phyloP scores from a whole-genome alignment of 1,140 invertebrate genomes.

The Atta colombica region DNA sequence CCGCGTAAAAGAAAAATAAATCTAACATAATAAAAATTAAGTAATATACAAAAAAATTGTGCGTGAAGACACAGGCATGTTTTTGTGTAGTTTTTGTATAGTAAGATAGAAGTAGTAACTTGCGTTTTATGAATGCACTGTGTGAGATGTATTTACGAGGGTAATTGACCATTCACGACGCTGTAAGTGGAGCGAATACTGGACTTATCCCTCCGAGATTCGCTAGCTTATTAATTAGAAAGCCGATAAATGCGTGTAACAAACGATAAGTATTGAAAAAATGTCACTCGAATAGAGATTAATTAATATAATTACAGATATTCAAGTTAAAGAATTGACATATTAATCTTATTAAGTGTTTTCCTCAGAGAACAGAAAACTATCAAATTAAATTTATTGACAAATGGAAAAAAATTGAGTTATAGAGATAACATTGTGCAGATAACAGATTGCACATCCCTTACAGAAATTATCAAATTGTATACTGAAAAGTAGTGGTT shows the following conservation, averaged over 20 bases:
- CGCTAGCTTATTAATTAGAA: constrained; percentile 68
- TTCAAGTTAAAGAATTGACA: neutral
- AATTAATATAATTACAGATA: neutral
- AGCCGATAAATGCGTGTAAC: constrained; percentile 56
- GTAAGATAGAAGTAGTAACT: neutral
- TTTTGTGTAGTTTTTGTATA: too few relatives aligned
- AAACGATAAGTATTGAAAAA: neutral
- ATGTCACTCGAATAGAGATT: neutral
- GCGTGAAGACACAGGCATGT: neutral
- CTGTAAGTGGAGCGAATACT: constrained; percentile 37
- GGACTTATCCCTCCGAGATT: constrained; percentile 46
- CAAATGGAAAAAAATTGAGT: neutral
- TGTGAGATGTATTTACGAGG: constrained; percentile 44
- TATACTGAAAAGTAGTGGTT: too few relatives aligned
- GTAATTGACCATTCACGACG: constrained; percentile 53
- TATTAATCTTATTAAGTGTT: neutral
- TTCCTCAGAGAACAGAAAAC: neutral
- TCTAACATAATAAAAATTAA: neutral
- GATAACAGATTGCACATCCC: too few relatives aligned
- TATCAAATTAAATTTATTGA: neutral
- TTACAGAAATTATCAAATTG: too few relatives aligned
- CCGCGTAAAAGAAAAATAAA: neutral
- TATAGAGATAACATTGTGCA: neutral
- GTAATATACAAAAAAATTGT: too few relatives aligned
- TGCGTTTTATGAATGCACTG: constrained; percentile 28